Evolutionary conservation across 2,888 invertebrate genomes (phyloP).

Genomic region (Microplitis manilae): DNA sequence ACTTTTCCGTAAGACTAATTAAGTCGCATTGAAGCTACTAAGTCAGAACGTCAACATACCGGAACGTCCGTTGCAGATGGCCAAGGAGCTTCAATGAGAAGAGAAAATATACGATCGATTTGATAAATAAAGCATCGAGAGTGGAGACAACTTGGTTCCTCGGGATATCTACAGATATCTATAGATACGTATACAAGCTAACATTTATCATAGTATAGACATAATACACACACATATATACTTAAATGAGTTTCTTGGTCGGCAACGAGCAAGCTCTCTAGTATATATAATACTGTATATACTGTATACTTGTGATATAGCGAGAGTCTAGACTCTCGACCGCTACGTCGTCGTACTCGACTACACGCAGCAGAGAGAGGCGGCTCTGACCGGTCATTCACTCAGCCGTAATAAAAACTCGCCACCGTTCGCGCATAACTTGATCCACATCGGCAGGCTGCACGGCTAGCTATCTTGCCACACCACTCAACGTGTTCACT

Average conservation of each 20-base stretch:
- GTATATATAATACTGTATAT: background rate
- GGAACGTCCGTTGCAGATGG: slow-evolving; percentile 38
- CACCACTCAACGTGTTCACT: slow-evolving; percentile 10
- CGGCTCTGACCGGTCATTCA: slow-evolving; percentile 67
- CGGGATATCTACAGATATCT: background rate
- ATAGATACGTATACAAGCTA: background rate
- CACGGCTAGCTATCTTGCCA: slow-evolving; percentile 15
- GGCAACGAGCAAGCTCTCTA: background rate
- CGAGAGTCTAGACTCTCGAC: background rate
- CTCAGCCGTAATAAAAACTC: slow-evolving; percentile 61
- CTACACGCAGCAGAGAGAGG: slow-evolving; percentile 58
- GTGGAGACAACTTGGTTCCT: no score
- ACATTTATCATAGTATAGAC: background rate
- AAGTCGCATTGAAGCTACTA: slow-evolving; percentile 53
- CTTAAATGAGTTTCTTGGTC: background rate
- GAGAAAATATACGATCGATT: background rate
- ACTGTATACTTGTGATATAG: background rate
- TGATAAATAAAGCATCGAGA: background rate
- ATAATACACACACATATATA: background rate
- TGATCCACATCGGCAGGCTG: slow-evolving; percentile 19
- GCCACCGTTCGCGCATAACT: slow-evolving; percentile 39
- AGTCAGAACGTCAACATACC: slow-evolving; percentile 54
- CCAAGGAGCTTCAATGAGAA: background rate
- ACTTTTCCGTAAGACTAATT: slow-evolving; percentile 61
- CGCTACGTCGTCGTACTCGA: background rate